These are phyloP conservation scores for Luehdorfia chinensis DNA, from an alignment of 1,140 invertebrate genomes.

Conservation along the genomic window DNA sequence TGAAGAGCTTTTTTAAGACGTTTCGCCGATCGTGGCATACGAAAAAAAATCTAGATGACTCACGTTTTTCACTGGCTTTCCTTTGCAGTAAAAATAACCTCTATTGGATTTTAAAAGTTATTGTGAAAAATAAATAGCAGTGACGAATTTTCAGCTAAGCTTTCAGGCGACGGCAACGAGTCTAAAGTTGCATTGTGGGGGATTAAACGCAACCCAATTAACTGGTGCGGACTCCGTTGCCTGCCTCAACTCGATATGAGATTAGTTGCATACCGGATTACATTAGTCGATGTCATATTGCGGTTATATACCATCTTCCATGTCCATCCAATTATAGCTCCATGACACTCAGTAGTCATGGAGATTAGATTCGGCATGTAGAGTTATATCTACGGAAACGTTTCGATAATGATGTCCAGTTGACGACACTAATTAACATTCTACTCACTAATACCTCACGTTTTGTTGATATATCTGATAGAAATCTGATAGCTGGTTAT, in stretches of 20 bases:
- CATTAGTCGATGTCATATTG: conserved; percentile 62
- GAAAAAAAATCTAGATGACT: no score
- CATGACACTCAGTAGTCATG: conserved; percentile 55
- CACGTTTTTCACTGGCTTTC: no score
- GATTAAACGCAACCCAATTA: conserved; percentile 74
- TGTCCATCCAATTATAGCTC: conserved; percentile 51
- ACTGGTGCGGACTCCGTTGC: conserved; percentile 51
- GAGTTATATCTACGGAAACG: conserved; percentile 13
- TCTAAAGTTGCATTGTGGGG: conserved; percentile 55
- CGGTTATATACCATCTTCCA: conserved; percentile 33
- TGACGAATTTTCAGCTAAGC: no score
- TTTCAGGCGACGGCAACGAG: no score
- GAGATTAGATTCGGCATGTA: conserved; percentile 50
- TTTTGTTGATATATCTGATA: no score
- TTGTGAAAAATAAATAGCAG: no score
- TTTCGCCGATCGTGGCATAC: no score
- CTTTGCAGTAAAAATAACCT: no score
- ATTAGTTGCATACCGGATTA: conserved; percentile 66
- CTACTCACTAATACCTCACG: no score
- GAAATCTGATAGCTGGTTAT: no score
- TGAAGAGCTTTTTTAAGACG: no score
- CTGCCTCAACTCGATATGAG: conserved; percentile 64
- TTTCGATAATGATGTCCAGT: conserved; percentile 1
- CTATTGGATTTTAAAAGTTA: no score
- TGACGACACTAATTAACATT: conserved; percentile 4